Evolutionary conservation across 2,113 vertebrate species (phyloP).

Genomic region (Eulacestoma nigropectus): DNA sequence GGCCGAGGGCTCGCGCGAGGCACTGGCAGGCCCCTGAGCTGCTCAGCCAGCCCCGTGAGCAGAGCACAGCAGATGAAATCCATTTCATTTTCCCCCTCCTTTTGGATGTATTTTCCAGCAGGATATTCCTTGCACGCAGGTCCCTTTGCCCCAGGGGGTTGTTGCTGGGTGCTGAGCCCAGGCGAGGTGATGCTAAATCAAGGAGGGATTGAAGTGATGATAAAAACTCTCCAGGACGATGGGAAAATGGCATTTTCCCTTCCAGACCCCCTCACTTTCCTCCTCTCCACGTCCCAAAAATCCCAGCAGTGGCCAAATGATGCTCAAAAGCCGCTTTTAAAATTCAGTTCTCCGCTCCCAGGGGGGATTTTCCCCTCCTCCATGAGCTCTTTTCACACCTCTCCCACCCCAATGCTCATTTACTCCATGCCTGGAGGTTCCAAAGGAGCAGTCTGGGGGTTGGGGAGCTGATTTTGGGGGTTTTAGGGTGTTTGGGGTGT

Average conservation of each 20-base stretch:
- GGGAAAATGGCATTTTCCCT: not conserved
- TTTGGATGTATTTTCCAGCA: not conserved
- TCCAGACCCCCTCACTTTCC: not conserved
- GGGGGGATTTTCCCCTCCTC: not conserved
- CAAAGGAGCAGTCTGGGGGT: not conserved
- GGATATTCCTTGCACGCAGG: not conserved
- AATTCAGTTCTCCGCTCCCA: accelerated
- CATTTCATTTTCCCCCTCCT: not conserved
- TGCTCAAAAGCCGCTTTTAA: not conserved
- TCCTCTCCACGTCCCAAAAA: not conserved
- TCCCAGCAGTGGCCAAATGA: not conserved
- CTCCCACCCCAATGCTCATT: not conserved
- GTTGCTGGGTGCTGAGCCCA: not conserved
- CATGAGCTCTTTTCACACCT: not conserved
- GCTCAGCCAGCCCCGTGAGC: not conserved
- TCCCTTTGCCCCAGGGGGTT: not conserved
- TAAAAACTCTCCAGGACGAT: not conserved
- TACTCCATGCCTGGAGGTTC: not conserved
- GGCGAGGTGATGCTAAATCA: not conserved
- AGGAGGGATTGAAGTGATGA: not conserved
- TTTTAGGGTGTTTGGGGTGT: accelerated
- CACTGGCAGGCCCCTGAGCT: not conserved
- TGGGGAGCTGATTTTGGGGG: not conserved
- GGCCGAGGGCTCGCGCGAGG: not conserved
- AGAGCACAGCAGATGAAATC: not conserved